Base-by-base conservation (phyloP, 1,140 invertebrate species). In the Drepana arcuata region DNA sequence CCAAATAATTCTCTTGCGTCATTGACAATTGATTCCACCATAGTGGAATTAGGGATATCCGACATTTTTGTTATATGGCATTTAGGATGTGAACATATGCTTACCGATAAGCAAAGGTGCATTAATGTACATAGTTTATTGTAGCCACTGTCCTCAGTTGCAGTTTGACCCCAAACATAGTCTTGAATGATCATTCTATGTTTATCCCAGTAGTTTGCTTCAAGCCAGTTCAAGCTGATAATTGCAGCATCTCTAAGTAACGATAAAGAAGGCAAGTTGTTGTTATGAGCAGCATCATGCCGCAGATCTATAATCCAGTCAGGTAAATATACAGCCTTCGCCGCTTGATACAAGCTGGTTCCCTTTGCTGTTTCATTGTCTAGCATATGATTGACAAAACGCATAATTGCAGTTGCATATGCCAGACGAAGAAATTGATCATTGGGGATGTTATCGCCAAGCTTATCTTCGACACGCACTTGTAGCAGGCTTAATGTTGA, bases 301-400 rank as follows among this genome's bases (percentile, higher is more conserved):
- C 90, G 70, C n/a, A 91, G 56, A 38, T 88, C 84, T 2, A 91
- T 85, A 38, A 91, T 84, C 89, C 89, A 91, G 23, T 86, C 83
- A 10, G 89, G 89, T 26, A 91, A 85, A 16, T 85, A 84, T 12
- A 88, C 48, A 42, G 84, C 81, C 15, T 80, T 79, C 1, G 88
- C 88, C 15, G 88, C 85, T 49, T 85, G 63, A 46, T 87, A 86
- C 25, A 90, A 61, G 16, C 86, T 87, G 1, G 64, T 53, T 12
- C 83, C 78, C 54, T 84, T 86, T 0, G 65, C 78, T 11, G 84
- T 78, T 34, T 84, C 81, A 34, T 82, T 59, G 36, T 87, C 85
- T 11, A 85, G 67, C 51, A 88, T 86, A 40, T 88, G 85, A 77
- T 89, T 89, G 6, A 89, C 70, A 64, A 87, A 87, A 44, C 88